Conservation (phyloP, 2,888 invertebrate species). For the Noctua janthe region DNA sequence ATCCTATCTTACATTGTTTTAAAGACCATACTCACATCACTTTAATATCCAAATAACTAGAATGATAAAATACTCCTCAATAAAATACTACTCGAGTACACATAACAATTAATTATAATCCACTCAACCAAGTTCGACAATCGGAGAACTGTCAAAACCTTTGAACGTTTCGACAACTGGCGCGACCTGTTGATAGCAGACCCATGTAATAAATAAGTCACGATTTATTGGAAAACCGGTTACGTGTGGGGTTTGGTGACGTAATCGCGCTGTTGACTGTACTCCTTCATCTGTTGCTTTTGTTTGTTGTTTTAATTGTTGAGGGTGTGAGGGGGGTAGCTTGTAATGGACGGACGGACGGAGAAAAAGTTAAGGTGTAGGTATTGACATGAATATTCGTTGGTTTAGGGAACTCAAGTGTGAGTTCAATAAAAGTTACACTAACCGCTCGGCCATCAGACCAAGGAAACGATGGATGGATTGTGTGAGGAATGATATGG, state of each 20-base stretch:
- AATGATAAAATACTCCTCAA: neutral
- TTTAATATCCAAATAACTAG: neutral
- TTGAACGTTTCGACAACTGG: slow-evolving; percentile 59
- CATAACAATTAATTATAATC: slow-evolving; percentile 36
- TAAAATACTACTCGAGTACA: neutral
- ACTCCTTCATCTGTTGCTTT: slow-evolving; percentile 27
- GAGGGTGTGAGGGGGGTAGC: neutral
- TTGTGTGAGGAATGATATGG: no score
- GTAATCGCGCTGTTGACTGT: slow-evolving; percentile 15
- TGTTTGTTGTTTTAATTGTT: slow-evolving; percentile 23
- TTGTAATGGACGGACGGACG: neutral
- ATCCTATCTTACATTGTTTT: neutral
- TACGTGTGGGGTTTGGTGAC: slow-evolving; percentile 25
- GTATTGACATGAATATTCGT: neutral
- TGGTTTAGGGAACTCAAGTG: neutral
- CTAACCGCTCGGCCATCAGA: no score
- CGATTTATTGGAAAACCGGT: slow-evolving; percentile 38
- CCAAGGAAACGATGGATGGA: no score
- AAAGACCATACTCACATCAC: neutral
- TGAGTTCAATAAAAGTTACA: no score
- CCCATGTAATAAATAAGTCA: slow-evolving; percentile 55
- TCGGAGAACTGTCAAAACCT: slow-evolving; percentile 62
- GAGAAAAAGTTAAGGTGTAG: neutral
- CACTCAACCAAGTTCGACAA: slow-evolving; percentile 30
- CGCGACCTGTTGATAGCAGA: slow-evolving; percentile 67